phyloP scores from a whole-genome alignment of 2,888 invertebrate species.

The Nephrotoma appendiculata region DNA sequence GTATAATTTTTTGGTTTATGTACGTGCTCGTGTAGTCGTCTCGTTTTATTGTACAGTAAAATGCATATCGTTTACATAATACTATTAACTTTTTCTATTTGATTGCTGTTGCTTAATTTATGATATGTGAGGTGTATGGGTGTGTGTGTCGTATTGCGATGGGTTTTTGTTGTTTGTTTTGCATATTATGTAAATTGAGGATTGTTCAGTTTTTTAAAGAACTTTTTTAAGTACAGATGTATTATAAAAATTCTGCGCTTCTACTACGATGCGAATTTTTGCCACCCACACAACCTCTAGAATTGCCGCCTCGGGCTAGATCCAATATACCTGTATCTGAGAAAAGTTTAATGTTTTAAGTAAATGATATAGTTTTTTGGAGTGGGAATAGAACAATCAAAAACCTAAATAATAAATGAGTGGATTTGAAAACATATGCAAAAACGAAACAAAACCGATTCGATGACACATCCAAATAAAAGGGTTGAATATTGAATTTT shows the following conservation, averaged over 20 bases:
- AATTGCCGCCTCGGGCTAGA: no score
- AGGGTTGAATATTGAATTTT: background rate
- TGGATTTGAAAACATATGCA: background rate
- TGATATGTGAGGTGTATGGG: background rate
- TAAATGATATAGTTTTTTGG: no score
- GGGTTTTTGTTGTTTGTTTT: background rate
- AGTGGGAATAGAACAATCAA: no score
- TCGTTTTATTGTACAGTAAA: background rate
- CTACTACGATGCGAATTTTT: no score
- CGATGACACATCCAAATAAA: background rate
- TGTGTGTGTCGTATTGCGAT: background rate
- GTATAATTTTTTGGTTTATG: background rate
- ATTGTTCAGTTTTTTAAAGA: background rate
- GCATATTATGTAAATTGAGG: background rate
- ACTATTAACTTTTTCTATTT: background rate
- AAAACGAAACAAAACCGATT: background rate
- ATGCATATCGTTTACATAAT: background rate
- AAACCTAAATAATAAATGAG: no score
- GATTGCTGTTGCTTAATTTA: background rate
- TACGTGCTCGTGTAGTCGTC: background rate
- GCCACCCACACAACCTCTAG: no score
- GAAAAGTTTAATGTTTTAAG: no score
- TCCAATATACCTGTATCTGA: no score
- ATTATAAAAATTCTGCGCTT: background rate
- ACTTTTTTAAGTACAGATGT: background rate